Evolutionary conservation across 2,113 vertebrate genomes (phyloP).

Genomic region (Morone saxatilis): DNA sequence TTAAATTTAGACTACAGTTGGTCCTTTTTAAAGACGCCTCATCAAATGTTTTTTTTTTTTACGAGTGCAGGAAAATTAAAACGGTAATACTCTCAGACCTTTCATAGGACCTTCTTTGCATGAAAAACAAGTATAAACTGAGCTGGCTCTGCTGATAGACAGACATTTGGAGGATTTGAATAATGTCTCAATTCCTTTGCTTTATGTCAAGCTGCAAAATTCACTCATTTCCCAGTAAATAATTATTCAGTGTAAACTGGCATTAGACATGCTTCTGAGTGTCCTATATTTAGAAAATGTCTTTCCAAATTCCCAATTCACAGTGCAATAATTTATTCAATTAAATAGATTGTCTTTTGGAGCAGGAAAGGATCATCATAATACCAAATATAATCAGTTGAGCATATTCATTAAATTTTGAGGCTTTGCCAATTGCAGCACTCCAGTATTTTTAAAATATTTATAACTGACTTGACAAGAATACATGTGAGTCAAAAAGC

Average conservation of each 20-base stretch:
- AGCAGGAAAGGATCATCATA: slow-evolving; percentile 29
- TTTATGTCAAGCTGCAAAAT: slow-evolving; percentile 45
- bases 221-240: slow-evolving; percentile 56
- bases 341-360: slow-evolving; percentile 49
- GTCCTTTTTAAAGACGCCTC: not conserved
- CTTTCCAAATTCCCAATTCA: slow-evolving; percentile 48
- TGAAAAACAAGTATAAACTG: slow-evolving; percentile 22
- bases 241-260: slow-evolving; percentile 64
- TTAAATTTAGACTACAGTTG: not conserved
- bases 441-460: not conserved
- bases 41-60: not conserved
- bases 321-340: slow-evolving; percentile 52
- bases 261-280: slow-evolving; percentile 63
- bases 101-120: slow-evolving; percentile 8
- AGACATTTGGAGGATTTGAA: slow-evolving; percentile 52
- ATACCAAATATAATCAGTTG: slow-evolving; percentile 53
- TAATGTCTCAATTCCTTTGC: slow-evolving; percentile 43
- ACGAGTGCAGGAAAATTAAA: slow-evolving; percentile 21
- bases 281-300: slow-evolving; percentile 68
- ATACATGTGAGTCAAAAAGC: slow-evolving; percentile 5
- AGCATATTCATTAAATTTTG: slow-evolving; percentile 37
- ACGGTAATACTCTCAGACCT: slow-evolving; percentile 22
- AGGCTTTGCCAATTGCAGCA: slow-evolving; percentile 28
- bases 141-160: slow-evolving; percentile 41
- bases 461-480: slow-evolving; percentile 26